A percentile compares a stretch with the other conserved stretches of the same genome.
phyloP scores from a whole-genome alignment of 2,113 vertebrate species.

The Paradisaea rubra region DNA sequence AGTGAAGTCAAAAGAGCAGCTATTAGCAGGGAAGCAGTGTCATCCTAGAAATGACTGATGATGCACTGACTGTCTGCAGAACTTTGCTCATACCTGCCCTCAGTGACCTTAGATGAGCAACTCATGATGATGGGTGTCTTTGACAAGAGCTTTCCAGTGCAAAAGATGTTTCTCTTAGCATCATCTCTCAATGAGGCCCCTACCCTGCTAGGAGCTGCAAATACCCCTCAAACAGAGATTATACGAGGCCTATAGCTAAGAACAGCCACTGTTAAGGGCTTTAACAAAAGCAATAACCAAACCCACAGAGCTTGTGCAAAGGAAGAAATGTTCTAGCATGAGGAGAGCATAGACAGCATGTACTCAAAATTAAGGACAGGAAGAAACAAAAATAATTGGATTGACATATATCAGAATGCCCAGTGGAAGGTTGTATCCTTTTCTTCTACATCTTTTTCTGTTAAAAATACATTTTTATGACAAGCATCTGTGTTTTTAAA shows the following conservation, averaged over 20 bases:
- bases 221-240: background rate
- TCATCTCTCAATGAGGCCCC: background rate
- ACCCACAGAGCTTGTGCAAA: background rate
- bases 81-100: background rate
- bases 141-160: background rate
- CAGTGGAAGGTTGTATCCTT: background rate
- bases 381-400: background rate
- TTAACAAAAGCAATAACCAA: background rate
- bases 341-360: background rate
- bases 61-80: background rate
- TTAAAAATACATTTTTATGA: background rate
- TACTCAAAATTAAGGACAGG: background rate
- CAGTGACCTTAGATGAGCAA: background rate
- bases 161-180: background rate
- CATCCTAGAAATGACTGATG: background rate
- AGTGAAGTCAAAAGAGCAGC: background rate
- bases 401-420: background rate
- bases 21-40: background rate
- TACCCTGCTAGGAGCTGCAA: background rate
- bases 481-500: background rate
- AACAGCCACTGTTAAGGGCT: background rate
- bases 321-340: background rate
- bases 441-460: background rate
- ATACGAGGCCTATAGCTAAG: background rate
- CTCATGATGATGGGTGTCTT: background rate